Conservation (phyloP, 1,140 invertebrate species). For the Conus betulinus region DNA sequence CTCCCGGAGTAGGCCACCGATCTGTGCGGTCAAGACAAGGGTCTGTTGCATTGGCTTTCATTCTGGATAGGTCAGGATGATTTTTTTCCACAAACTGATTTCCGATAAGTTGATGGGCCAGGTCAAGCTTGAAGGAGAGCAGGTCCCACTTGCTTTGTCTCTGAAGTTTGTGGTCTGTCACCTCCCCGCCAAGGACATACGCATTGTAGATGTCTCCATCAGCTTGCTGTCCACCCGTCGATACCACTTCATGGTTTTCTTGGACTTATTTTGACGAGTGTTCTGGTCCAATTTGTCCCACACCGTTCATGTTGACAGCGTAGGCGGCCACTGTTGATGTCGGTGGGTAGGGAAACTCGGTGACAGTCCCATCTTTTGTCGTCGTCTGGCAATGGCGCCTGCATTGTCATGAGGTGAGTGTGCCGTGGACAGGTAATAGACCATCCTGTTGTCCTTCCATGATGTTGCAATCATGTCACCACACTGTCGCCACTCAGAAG, state of each 20-base stretch:
- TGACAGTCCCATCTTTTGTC: slow-evolving; percentile 46
- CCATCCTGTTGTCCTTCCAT: too few species aligned
- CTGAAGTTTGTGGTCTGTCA: slow-evolving; percentile 18
- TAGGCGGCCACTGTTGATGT: slow-evolving; percentile 26
- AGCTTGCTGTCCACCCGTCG: slow-evolving; percentile 36
- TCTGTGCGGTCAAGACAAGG: not conserved
- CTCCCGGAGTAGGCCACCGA: not conserved
- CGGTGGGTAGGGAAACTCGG: slow-evolving; percentile 25
- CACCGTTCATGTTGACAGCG: slow-evolving; percentile 44
- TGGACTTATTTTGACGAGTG: slow-evolving; percentile 14
- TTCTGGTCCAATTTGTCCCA: slow-evolving; percentile 41
- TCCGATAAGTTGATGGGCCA: slow-evolving; percentile 30
- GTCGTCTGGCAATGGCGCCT: slow-evolving; percentile 28
- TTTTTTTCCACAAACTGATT: not conserved
- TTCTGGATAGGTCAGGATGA: not conserved
- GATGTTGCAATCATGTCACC: too few species aligned
- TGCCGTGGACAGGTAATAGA: slow-evolving; percentile 18
- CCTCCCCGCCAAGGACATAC: slow-evolving; percentile 20
- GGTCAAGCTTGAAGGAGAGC: slow-evolving; percentile 13
- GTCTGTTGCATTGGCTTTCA: not conserved
- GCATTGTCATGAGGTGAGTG: slow-evolving; percentile 15
- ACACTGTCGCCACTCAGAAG: too few species aligned
- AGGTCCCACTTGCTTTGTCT: slow-evolving; percentile 20
- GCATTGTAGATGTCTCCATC: slow-evolving; percentile 32
- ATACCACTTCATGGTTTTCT: slow-evolving; percentile 31